Evolutionary conservation across 2,113 vertebrate genomes (phyloP), one percentile per base, ranked within the genome.

Genomic region (Rhea pennata): DNA sequence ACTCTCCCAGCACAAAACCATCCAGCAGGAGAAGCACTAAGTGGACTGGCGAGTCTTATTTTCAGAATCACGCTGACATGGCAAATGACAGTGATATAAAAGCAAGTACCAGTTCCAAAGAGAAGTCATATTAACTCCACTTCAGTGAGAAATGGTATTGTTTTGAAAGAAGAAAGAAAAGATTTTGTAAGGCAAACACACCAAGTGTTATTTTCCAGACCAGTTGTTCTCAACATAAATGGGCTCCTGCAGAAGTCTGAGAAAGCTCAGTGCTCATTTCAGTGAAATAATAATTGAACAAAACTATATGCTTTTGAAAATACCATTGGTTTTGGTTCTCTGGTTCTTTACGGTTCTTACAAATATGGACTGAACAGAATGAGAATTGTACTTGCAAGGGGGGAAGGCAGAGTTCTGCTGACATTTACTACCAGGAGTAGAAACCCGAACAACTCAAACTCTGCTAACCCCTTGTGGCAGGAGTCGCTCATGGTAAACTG

Each of bases 141-240:
- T 75, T 84, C 76, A 67, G 79, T 91, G 73, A 90, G 80, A 74
- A 84, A 91, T 15, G 23, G 65, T 42, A 16, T 82, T 88, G 24
- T 84, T 94, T 72, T 69, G 65, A 72, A 91, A 26, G 54, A 42
- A 58, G 42, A 27, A 73, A 87, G 61, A 89, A 69, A 77, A 64
- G 26, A 72, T 36, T 72, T 91, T 48, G 51, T 66, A 48, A 33
- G 54, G 56, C 92, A 94, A 92, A 88, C 70, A 40, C 40, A 84
- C 36, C 20, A 54, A 20, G 22, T 74, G 74, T 11, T 90, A 40
- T 62, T 94, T 90, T 71, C 73, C 65, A 71, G 93, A 73, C 29
- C 59, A 12, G 70, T 84, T 51, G 23, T 79, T 65, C 27, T 39
- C 21, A 6, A 3, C 0, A 0, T 58, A 84, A 64, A 72, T 8